phyloP scores from a whole-genome alignment of 1,140 invertebrate species.

The Argopecten irradians region DNA sequence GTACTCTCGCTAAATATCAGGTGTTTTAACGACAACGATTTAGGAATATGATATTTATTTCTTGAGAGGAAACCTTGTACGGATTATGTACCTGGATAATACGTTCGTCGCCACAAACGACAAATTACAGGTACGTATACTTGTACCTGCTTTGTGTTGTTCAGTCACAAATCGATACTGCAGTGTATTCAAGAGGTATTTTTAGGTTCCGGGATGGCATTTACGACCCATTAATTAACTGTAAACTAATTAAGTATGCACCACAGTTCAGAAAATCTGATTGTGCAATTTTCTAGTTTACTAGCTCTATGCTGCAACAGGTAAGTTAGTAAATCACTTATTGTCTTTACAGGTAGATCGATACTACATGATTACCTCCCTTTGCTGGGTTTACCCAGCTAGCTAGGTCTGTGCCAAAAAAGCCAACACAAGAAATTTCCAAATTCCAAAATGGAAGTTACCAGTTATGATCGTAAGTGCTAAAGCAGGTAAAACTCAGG shows the following conservation, averaged over 20 bases:
- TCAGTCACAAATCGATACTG: not conserved
- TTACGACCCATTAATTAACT: not conserved
- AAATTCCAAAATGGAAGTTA: not conserved
- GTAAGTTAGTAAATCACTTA: not conserved
- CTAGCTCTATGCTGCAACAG: not conserved
- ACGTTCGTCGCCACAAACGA: not conserved
- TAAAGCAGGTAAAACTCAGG: too few species aligned
- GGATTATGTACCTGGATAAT: not conserved
- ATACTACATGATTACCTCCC: not conserved
- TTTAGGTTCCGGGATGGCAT: not conserved
- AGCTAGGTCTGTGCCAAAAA: too few species aligned
- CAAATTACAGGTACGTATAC: not conserved
- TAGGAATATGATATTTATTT: not conserved
- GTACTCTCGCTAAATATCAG: not conserved
- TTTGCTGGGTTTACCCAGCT: not conserved
- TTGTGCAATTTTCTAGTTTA: too few species aligned
- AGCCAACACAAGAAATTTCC: not conserved
- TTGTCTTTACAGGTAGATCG: not conserved
- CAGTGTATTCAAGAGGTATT: too few species aligned
- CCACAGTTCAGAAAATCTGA: too few species aligned
- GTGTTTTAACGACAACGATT: not conserved
- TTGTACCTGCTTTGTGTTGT: not conserved
- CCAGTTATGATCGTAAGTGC: too few species aligned
- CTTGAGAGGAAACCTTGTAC: not conserved
- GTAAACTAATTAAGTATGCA: not conserved